Evolutionary conservation across 2,888 invertebrate genomes (phyloP), one percentile per base, ranked within the genome.

Genomic region (Drosophila yooni): DNA sequence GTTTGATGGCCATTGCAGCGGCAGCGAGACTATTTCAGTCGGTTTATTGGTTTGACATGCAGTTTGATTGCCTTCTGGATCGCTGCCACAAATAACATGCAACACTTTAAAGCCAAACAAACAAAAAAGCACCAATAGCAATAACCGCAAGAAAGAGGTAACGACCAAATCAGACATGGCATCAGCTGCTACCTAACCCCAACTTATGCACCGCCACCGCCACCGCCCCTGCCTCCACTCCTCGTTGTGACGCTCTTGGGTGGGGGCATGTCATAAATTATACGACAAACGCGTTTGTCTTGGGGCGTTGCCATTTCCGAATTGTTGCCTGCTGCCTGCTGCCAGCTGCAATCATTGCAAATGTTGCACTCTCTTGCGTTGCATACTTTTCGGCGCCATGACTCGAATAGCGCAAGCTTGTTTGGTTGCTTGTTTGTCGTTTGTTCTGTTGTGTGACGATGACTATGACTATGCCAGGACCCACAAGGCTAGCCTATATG

Each of bases 211-310:
- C 8, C 15, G 1, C 2, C 25, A 3, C 1, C 13, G 5, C 7
- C 25, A 11, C 8, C 18, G 1, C 2, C 21, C 4, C 1, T 10
- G 4, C 13, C 13, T 15, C 10, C 51, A 2, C 8, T 21, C 10
- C 15, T 11, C 11, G 21, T 2, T 33, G 53, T 62, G 58, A 21
- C 78, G 57, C 63, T 70, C 53, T 29, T 40, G 13, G 7, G 11
- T 48, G 25, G 33, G 68, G 67, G 69, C 65, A 48, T 76, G 81
- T 80, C 85, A 89, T 89, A 86, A 86, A 86, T 89, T 89, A 86
- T 84, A 87, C 88, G 88, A 86, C 85, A 89, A 86, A 86, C 84
- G 85, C 89, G 88, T 87, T 86, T 86, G 85, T 87, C 85, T 84
- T 83, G 89, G 72, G 62, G 53, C 52, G 29, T 57, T 53, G 56